Evolutionary conservation across 2,888 invertebrate species (phyloP).

Genomic region (Syrphus vitripennis): DNA sequence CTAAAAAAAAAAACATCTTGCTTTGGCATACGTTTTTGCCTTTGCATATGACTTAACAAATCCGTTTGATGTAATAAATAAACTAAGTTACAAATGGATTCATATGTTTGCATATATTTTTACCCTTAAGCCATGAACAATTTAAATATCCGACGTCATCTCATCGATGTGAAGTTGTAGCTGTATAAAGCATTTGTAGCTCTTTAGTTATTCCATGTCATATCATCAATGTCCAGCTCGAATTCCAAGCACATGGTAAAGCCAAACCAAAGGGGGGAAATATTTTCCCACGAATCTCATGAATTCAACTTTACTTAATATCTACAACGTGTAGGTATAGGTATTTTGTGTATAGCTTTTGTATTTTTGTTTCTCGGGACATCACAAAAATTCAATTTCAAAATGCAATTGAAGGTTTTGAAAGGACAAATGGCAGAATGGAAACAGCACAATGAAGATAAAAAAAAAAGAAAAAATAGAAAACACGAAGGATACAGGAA

Average conservation of each 20-base stretch:
- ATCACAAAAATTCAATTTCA: conserved; percentile 54
- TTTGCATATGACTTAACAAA: conserved; percentile 51
- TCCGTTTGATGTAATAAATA: conserved; percentile 39
- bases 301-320: neutral
- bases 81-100: neutral
- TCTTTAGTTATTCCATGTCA: neutral
- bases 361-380: conserved; percentile 41
- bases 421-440: conserved; percentile 24
- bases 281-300: neutral
- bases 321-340: neutral
- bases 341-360: neutral
- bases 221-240: neutral
- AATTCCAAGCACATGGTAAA: neutral
- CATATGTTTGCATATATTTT: conserved; percentile 9
- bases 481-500: conserved; percentile 55
- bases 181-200: no score
- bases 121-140: neutral
- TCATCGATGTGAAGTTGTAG: neutral
- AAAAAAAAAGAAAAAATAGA: neutral
- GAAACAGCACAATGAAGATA: neutral
- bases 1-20: neutral
- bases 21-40: neutral
- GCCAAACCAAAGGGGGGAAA: neutral
- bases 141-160: conserved; percentile 14
- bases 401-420: conserved; percentile 56